Percentiles rank a stretch among this genome's conserved stretches.
These are phyloP conservation scores for Desmodus rotundus DNA, from an alignment of 2,113 vertebrate genomes.

Conservation along the genomic window DNA sequence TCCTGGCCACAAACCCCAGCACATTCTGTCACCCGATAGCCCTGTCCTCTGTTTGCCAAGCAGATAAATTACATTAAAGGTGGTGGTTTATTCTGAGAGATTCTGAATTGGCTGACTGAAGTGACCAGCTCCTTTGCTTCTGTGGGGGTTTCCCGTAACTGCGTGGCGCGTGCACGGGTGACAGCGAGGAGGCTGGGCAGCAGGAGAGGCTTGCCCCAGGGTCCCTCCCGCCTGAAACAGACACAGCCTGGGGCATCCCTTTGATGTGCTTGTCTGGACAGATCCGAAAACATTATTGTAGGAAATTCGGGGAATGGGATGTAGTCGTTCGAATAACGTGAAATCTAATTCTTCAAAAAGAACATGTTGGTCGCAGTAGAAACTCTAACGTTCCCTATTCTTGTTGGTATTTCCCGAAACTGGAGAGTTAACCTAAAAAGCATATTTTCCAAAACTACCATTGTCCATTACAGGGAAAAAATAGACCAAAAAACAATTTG, in stretches of 20 bases:
- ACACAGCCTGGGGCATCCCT: neutral
- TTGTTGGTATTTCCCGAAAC: neutral
- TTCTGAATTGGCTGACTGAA: neutral
- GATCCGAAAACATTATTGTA: neutral
- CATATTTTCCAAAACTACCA: neutral
- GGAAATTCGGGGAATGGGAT: neutral
- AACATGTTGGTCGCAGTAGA: neutral
- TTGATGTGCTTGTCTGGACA: neutral
- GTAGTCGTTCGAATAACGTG: accelerated
- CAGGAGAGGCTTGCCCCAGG: too few relatives aligned
- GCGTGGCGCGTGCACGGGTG: too few relatives aligned
- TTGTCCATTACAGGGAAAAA: neutral
- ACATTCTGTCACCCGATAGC: neutral
- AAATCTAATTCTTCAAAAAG: neutral
- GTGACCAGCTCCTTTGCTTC: neutral
- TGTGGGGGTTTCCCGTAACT: neutral
- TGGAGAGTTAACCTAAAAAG: neutral
- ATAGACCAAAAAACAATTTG: neutral
- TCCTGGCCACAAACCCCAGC: neutral
- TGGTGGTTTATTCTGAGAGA: neutral
- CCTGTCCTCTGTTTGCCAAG: neutral
- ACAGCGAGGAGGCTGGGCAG: neutral
- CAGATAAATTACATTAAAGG: neutral
- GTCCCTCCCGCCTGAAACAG: neutral
- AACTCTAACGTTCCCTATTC: neutral